Evolutionary conservation across 2,113 vertebrate species (phyloP).

Genomic region (Cnemophilus loriae): DNA sequence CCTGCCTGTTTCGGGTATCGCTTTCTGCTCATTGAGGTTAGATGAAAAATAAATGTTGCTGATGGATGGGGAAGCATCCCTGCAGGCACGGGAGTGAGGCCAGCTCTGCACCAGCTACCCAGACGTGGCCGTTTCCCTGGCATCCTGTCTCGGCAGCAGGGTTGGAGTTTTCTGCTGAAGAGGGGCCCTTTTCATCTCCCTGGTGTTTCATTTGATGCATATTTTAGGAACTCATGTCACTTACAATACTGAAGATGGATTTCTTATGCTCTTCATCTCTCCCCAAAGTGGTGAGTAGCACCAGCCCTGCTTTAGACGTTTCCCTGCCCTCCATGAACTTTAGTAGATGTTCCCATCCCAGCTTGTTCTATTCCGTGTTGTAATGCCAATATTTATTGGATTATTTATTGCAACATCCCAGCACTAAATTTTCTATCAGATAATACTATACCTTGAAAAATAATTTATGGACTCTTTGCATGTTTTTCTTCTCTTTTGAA

Average conservation of each 20-base stretch:
- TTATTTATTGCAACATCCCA: not conserved
- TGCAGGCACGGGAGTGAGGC: not conserved
- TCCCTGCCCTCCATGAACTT: not conserved
- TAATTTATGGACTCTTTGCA: not conserved
- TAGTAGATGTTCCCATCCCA: not conserved
- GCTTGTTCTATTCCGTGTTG: not conserved
- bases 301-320: not conserved
- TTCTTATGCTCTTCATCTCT: not conserved
- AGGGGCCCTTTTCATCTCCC: not conserved
- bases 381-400: not conserved
- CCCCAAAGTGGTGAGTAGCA: not conserved
- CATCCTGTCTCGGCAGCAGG: not conserved
- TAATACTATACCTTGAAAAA: not conserved
- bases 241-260: not conserved
- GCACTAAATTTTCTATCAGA: not conserved
- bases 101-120: not conserved
- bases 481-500: not conserved
- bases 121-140: not conserved
- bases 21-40: not conserved
- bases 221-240: not conserved
- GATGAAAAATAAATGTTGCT: constrained; percentile 6
- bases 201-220: not conserved
- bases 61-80: not conserved
- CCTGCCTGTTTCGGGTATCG: not conserved
- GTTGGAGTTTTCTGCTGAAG: not conserved